phyloP scores from a whole-genome alignment of 2,888 invertebrate species.

The Yponomeuta evonymella region DNA sequence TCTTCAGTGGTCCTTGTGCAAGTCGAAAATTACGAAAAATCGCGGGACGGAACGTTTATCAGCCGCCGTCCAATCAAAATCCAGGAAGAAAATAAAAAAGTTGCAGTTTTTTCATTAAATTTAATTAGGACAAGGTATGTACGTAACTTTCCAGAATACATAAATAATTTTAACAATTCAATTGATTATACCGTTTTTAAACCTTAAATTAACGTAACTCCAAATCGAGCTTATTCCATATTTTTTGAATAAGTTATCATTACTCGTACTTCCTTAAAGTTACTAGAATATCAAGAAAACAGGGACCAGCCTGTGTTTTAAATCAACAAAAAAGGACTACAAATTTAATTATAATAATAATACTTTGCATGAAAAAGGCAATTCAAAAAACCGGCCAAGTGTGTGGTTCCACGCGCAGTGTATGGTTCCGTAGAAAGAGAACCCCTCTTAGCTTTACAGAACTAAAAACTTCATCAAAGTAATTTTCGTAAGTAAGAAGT shows the following conservation, averaged over 20 bases:
- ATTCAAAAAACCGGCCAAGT: not conserved
- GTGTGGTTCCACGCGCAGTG: no score
- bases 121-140: slow-evolving; percentile 69
- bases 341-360: slow-evolving; percentile 3
- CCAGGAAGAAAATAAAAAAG: not conserved
- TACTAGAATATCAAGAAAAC: slow-evolving; percentile 50
- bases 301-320: slow-evolving; percentile 64
- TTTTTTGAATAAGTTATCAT: slow-evolving; percentile 15
- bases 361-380: slow-evolving; percentile 17
- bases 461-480: no score
- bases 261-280: slow-evolving; percentile 17
- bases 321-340: slow-evolving; percentile 34
- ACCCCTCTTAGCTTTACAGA: no score
- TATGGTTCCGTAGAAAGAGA: no score
- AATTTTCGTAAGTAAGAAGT: no score
- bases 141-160: slow-evolving; percentile 67
- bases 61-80: no score
- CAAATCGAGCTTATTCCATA: slow-evolving; percentile 9
- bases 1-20: no score
- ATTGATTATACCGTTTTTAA: slow-evolving; percentile 51
- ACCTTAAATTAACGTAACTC: slow-evolving; percentile 38
- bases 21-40: no score
- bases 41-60: no score
- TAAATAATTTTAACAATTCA: slow-evolving; percentile 70
- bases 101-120: slow-evolving; percentile 53